These are phyloP conservation scores for Tragelaphus strepsiceros DNA, from an alignment of 2,113 vertebrate species.

Conservation along the genomic window DNA sequence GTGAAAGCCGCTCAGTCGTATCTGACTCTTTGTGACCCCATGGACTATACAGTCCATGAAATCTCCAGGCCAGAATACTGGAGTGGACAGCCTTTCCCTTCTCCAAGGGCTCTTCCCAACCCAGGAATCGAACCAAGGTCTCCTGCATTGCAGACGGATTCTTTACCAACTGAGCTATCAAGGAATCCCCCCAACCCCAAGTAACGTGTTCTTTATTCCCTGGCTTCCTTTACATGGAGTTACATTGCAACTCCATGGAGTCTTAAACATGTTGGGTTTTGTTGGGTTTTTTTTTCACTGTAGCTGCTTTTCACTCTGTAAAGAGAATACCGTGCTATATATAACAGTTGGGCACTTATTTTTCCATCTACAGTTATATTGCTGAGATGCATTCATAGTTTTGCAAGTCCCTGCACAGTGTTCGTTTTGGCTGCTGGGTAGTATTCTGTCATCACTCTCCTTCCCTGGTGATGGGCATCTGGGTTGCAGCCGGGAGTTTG, in stretches of 20 bases:
- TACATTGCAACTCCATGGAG: not conserved
- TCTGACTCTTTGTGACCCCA: not conserved
- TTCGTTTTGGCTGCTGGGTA: not conserved
- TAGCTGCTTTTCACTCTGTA: not conserved
- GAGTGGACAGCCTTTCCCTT: not conserved
- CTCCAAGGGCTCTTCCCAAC: not conserved
- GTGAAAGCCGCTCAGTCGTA: not conserved
- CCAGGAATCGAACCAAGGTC: not conserved
- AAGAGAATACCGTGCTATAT: accelerated
- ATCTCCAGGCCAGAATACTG: not conserved
- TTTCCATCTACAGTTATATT: not conserved
- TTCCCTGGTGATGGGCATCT: not conserved
- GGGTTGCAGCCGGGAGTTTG: not conserved
- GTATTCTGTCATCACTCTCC: not conserved
- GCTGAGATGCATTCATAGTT: not conserved
- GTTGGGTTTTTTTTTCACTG: not conserved
- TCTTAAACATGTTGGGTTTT: not conserved
- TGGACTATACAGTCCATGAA: not conserved
- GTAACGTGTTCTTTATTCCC: not conserved
- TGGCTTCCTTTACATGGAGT: not conserved
- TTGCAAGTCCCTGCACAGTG: not conserved
- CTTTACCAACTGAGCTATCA: not conserved
- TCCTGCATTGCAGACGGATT: not conserved
- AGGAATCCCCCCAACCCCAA: not conserved
- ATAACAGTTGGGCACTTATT: not conserved